Base-by-base conservation (phyloP, 2,888 invertebrate species). In the Mycalesis mineus region DNA sequence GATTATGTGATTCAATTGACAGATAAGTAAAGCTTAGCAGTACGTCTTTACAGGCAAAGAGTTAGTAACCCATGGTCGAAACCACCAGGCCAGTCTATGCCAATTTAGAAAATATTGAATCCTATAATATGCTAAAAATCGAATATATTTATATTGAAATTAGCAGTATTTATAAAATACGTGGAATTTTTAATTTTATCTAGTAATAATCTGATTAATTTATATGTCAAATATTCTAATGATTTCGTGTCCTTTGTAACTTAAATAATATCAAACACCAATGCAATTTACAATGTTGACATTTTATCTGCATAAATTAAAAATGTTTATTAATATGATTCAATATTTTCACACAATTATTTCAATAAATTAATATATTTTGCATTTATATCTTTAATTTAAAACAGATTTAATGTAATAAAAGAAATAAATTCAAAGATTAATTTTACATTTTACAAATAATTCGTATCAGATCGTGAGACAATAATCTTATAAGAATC, bases 381-480 rank as follows among this genome's bases (percentile, higher is more conserved):
- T 33, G 9, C 28, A 54, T 57, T 53, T 14, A 41, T 41, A 54
- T 41, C 40, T 28, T n/a, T 51, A 55, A 55, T 55, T 55, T 42
- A 7, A 55, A 48, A 47, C 13, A 33, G 40, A 57, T 60, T 60
- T 45, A 40, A 9, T 9, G 13, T 49, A 50, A 47, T 57, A 57
- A 54, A 57, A 51, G 13, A 36, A 15, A 7, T 3, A 57, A n/a
- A 49, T 53, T 52, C 14, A 14, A 15, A 15, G 49, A 57, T 53
- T 28, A 28, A 44, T 57, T 57, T 60, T 49, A 7, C 44, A 57
- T 57, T 60, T 57, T 39, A 42, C 45, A 15, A 47, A 49, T 42
- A 52, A 31, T 9, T 56, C 36, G 28, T 37, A 52, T 22, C 42
- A 42, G 41, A 47, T 53, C 57, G 39, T 44, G 33, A 57, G 53